A percentile compares a stretch with the other conserved stretches of the same genome.
phyloP scores from a whole-genome alignment of 2,888 invertebrate species.

The Habroteleia sp. region DNA sequence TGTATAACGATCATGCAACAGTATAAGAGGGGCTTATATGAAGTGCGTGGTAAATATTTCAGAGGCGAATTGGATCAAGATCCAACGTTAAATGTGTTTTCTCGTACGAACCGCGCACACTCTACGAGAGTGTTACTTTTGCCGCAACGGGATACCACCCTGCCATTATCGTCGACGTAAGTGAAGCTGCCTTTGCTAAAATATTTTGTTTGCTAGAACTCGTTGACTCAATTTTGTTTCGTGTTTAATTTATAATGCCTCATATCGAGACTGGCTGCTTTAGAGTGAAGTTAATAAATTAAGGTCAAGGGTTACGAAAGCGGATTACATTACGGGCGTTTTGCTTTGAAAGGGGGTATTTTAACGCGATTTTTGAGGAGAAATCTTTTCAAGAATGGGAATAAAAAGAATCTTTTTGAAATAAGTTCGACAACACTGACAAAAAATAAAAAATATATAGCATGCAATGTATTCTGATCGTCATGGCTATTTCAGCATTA shows the following conservation, averaged over 20 bases:
- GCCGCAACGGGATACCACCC: conserved; percentile 45
- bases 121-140: conserved; percentile 39
- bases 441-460: conserved; percentile 1
- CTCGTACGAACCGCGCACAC: conserved; percentile 31
- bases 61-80: conserved; percentile 52
- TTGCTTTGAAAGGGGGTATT: conserved; percentile 27
- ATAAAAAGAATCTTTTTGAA: too few relatives aligned
- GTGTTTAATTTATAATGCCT: conserved; percentile 38
- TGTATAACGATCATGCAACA: conserved; percentile 25
- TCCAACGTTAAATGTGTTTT: conserved; percentile 47
- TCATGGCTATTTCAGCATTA: conserved; percentile 18
- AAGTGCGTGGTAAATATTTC: conserved; percentile 52
- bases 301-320: conserved; percentile 34
- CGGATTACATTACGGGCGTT: conserved; percentile 23
- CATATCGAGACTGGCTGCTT: conserved; percentile 18
- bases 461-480: conserved; percentile 16
- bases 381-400: too few relatives aligned
- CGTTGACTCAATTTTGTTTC: conserved; percentile 35
- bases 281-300: conserved; percentile 21
- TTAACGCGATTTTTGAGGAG: conserved; percentile 1
- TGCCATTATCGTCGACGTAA: conserved; percentile 45
- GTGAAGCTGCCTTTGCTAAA: conserved; percentile 21
- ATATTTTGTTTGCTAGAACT: conserved; percentile 38
- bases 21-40: conserved; percentile 35
- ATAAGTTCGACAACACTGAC: conserved; percentile 5